phyloP scores from a whole-genome alignment of 2,113 vertebrate species.

The Struthidea cinerea region DNA sequence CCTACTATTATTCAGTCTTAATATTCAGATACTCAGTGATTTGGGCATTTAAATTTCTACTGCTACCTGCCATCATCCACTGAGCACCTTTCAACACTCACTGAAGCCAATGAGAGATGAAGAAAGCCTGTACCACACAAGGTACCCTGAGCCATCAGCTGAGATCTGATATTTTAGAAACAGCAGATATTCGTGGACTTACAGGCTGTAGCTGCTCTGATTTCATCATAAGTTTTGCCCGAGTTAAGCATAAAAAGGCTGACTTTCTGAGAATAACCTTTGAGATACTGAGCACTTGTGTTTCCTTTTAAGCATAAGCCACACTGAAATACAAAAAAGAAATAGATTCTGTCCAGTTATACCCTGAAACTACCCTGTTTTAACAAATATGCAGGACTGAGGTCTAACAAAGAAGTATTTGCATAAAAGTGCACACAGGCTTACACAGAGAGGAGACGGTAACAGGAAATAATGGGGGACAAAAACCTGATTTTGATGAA shows the following conservation, averaged over 20 bases:
- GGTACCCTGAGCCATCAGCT: neutral
- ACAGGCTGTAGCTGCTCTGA: neutral
- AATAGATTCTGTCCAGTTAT: neutral
- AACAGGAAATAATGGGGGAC: neutral
- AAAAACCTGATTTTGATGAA: accelerated
- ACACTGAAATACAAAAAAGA: neutral
- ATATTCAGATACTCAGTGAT: neutral
- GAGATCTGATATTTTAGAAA: neutral
- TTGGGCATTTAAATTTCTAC: neutral
- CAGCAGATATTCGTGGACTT: neutral
- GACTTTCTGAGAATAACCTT: neutral
- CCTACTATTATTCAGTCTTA: neutral
- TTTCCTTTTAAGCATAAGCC: neutral
- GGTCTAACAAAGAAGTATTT: neutral
- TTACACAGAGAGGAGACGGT: neutral
- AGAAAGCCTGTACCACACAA: neutral
- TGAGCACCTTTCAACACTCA: neutral
- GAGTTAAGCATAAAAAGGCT: neutral
- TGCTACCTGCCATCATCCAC: neutral
- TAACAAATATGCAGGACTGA: neutral
- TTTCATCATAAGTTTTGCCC: neutral
- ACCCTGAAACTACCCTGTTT: neutral
- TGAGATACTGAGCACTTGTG: neutral
- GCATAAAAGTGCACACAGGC: neutral
- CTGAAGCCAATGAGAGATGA: neutral